Percentiles rank a stretch among this genome's conserved stretches.
Conservation (phyloP, 2,797 vertebrate species). For the Lepilemur septentrionalis region DNA sequence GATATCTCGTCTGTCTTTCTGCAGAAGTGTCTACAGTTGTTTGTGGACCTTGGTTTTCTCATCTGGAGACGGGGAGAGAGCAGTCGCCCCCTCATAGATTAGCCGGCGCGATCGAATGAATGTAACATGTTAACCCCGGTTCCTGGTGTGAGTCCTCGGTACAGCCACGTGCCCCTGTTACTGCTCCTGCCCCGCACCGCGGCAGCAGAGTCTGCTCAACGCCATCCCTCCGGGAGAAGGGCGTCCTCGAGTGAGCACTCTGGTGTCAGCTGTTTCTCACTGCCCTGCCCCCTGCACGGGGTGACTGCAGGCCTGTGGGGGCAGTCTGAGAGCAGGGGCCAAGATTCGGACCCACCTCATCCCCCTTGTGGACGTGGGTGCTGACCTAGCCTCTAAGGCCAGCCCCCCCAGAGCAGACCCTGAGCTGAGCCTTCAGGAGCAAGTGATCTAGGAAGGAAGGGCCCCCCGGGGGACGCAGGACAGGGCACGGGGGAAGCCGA, state of each 20-base stretch:
- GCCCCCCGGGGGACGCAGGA: too few relatives aligned
- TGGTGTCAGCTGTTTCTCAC: too few relatives aligned
- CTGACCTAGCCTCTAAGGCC: background rate
- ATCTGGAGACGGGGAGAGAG: background rate
- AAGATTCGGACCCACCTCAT: background rate
- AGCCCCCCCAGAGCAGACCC: too few relatives aligned
- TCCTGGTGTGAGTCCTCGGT: accelerated
- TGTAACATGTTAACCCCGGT: accelerated
- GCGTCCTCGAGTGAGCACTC: accelerated
- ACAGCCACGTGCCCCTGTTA: accelerated
- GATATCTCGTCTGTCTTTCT: accelerated
- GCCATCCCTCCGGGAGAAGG: background rate
- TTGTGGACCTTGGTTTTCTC: background rate
- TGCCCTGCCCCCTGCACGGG: too few relatives aligned
- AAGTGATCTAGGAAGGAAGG: background rate
- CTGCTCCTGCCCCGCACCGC: accelerated
- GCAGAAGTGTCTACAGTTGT: accelerated
- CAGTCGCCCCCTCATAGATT: accelerated
- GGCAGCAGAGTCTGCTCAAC: background rate
- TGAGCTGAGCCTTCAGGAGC: accelerated
- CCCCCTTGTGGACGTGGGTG: background rate
- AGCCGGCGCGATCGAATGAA: background rate
- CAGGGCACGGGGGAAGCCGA: background rate
- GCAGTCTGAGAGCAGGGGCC: background rate
- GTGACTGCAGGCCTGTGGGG: too few relatives aligned